phyloP scores from a whole-genome alignment of 1,140 invertebrate species.

The Nebria ingens region DNA sequence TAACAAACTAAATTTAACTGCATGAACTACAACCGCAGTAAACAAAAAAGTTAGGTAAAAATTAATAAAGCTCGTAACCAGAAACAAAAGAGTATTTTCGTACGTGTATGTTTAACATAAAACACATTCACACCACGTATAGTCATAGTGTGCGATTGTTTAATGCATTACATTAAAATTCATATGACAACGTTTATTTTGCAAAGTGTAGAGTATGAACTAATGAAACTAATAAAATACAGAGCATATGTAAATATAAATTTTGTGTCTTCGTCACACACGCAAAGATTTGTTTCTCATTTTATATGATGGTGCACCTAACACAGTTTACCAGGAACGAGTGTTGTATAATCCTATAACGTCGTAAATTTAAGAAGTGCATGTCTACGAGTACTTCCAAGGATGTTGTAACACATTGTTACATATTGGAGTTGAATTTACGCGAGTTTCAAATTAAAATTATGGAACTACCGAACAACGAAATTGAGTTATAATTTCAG shows the following conservation, averaged over 20 bases:
- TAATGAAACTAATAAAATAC: not conserved
- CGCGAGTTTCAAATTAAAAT: too few species aligned
- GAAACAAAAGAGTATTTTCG: too few species aligned
- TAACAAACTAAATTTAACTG: too few species aligned
- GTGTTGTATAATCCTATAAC: not conserved
- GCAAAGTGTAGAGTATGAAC: not conserved
- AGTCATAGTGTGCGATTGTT: not conserved
- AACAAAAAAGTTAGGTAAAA: too few species aligned
- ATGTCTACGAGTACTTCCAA: not conserved
- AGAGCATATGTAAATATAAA: not conserved
- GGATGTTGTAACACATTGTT: not conserved
- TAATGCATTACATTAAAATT: not conserved
- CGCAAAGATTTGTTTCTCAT: too few species aligned
- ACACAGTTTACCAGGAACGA: not conserved
- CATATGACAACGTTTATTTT: not conserved
- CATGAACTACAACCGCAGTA: too few species aligned
- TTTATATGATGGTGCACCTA: too few species aligned
- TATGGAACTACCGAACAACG: too few species aligned
- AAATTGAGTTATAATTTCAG: too few species aligned
- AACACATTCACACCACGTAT: not conserved
- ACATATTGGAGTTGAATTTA: too few species aligned
- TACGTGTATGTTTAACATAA: not conserved
- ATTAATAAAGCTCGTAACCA: too few species aligned
- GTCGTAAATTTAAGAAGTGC: not conserved
- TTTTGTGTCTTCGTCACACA: not conserved